Conservation (phyloP, 2,888 invertebrate genomes). For the Lasioglossum malachurum region DNA sequence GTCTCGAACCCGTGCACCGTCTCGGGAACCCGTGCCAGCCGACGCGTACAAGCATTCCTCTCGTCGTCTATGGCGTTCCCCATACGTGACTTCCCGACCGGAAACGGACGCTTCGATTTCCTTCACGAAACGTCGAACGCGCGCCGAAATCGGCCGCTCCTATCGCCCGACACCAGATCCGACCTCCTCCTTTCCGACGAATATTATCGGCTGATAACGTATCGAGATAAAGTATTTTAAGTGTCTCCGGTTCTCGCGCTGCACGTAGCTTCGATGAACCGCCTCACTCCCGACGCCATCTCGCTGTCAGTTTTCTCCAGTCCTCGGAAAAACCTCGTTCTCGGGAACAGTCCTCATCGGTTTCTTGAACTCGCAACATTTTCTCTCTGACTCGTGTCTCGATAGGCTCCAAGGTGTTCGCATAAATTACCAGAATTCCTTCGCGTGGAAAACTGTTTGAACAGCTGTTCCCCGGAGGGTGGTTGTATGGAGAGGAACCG, state of each 20-base stretch:
- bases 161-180: constrained; percentile 20
- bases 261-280: neutral
- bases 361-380: neutral
- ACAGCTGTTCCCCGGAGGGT: constrained; percentile 55
- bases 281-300: neutral
- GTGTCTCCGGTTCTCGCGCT: neutral
- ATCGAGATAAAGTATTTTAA: constrained; percentile 33
- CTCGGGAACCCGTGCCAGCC: neutral
- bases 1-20: neutral
- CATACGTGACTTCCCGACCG: constrained; percentile 69
- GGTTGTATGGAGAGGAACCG: constrained; percentile 11
- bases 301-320: neutral
- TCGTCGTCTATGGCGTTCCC: constrained; percentile 19
- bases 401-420: neutral
- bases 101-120: constrained; percentile 58
- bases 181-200: constrained; percentile 23
- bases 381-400: neutral
- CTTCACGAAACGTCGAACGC: constrained; percentile 22
- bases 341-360: neutral
- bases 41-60: constrained; percentile 41
- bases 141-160: constrained; percentile 42
- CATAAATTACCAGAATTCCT: constrained; percentile 26
- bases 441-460: constrained; percentile 56
- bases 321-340: neutral
- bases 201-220: constrained; percentile 53